Evolutionary conservation across 2,888 invertebrate genomes (phyloP), one percentile per base, ranked within the genome.

Genomic region (Aleiodes alternator): DNA sequence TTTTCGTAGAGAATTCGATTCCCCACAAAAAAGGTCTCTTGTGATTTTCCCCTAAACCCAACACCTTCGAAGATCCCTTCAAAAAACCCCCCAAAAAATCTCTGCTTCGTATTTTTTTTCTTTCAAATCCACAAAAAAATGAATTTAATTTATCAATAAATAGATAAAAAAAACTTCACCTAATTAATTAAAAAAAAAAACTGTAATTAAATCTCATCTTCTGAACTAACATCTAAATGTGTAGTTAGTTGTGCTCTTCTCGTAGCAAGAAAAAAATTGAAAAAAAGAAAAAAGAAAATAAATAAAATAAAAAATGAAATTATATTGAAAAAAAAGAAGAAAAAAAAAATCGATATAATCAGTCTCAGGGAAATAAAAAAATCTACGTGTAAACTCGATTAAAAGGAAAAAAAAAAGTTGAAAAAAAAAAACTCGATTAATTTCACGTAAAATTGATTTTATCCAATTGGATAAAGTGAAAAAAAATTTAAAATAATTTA

Each of bases 311-410:
- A 57, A 56, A 43, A 48, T 16, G n/a, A 66, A 66, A 72, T 51
- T 14, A 12, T 29, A 64, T 9, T 51, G 12, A 12, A 66, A 48
- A 70, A n/a, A 51, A 75, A 23, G 50, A 11, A 53, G 8, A 69
- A 43, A 73, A 3, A 3, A 55, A 66, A 73, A 85, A 84, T 85
- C 80, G 84, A 86, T 87, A 84, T 85, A 84, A 88, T 86, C 85
- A 87, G 86, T 87, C 88, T 88, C 88, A 88, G 88, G 88, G 88
- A 87, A 87, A 71, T 23, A 23, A 23, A 23, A 51, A 61, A 61
- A 83, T 85, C 82, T 85, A 84, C 80, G 83, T 85, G 84, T 88
- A 87, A 86, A 85, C 83, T 84, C 50, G 75, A 77, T 74, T 78
- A 75, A 76, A 73, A 66, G 2, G 23, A 23, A 23, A 23, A 23